A percentile compares a stretch with the other conserved stretches of the same genome.
Evolutionary conservation across 1,140 invertebrate genomes (phyloP).

Genomic region (Pemphigus obesinymphae): DNA sequence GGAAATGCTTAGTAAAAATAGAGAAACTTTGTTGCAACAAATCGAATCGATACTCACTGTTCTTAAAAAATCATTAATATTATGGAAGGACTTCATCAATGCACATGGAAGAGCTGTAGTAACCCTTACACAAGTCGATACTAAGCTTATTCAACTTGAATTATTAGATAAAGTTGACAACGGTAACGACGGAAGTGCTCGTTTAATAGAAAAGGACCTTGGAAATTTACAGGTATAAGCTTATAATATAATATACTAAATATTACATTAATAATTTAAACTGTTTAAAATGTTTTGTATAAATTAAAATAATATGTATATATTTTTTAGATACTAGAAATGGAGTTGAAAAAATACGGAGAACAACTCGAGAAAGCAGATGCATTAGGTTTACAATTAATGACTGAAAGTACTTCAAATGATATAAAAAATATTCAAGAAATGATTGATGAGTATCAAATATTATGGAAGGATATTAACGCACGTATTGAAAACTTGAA

Average conservation of each 20-base stretch:
- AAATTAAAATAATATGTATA: too few species aligned
- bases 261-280: not conserved
- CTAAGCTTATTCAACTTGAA: conserved; percentile 62
- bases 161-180: conserved; percentile 56
- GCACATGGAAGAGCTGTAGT: conserved; percentile 66
- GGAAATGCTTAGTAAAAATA: conserved; percentile 49
- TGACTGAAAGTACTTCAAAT: conserved; percentile 55
- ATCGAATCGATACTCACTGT: not conserved
- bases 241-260: not conserved
- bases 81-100: conserved; percentile 60
- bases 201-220: conserved; percentile 39
- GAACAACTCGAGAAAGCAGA: conserved; percentile 57
- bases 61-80: not conserved
- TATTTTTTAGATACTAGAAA: conserved; percentile 57
- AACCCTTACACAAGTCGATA: conserved; percentile 64
- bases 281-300: too few species aligned
- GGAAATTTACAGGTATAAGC: conserved; percentile 30
- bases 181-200: conserved; percentile 44
- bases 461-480: conserved; percentile 61
- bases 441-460: conserved; percentile 65
- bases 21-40: conserved; percentile 49
- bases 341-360: conserved; percentile 56
- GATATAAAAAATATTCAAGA: conserved; percentile 58
- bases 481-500: conserved; percentile 55
- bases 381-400: conserved; percentile 57